Percentiles rank a stretch among this genome's conserved stretches.
phyloP scores from a whole-genome alignment of 1,140 invertebrate genomes.

The Adoxophyes honmai region DNA sequence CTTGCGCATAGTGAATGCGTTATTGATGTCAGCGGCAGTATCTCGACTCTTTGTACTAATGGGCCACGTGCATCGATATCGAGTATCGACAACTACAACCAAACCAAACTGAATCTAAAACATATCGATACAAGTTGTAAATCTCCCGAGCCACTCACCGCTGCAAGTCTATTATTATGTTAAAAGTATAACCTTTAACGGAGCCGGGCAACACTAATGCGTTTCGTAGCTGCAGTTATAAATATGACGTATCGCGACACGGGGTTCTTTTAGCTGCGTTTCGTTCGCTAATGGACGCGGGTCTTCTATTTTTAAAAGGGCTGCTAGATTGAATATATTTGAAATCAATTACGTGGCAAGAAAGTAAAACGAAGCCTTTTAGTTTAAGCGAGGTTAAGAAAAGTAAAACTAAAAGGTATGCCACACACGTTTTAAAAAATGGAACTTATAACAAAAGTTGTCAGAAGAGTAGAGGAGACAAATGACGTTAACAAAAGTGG shows the following conservation, averaged over 20 bases:
- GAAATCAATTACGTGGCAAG: too few relatives aligned
- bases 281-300: background rate
- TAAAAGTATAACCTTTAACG: conserved; percentile 32
- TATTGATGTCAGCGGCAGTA: conserved; percentile 20
- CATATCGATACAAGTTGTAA: background rate
- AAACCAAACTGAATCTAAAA: conserved; percentile 16
- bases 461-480: too few relatives aligned
- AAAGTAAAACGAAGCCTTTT: too few relatives aligned
- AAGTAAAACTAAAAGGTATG: too few relatives aligned
- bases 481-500: too few relatives aligned
- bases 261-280: conserved; percentile 17
- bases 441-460: too few relatives aligned
- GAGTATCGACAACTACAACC: conserved; percentile 15
- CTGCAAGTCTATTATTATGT: conserved; percentile 28
- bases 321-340: background rate
- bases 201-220: conserved; percentile 35
- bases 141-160: background rate
- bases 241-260: conserved; percentile 30
- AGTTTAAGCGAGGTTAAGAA: too few relatives aligned
- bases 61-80: conserved; percentile 36
- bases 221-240: conserved; percentile 33
- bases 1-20: conserved; percentile 8
- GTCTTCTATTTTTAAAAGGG: conserved; percentile 13
- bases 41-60: conserved; percentile 31
- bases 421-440: too few relatives aligned